A percentile compares a stretch with the other conserved stretches of the same genome.
Conservation (phyloP, 2,888 invertebrate species). For the Thyatira batis region DNA sequence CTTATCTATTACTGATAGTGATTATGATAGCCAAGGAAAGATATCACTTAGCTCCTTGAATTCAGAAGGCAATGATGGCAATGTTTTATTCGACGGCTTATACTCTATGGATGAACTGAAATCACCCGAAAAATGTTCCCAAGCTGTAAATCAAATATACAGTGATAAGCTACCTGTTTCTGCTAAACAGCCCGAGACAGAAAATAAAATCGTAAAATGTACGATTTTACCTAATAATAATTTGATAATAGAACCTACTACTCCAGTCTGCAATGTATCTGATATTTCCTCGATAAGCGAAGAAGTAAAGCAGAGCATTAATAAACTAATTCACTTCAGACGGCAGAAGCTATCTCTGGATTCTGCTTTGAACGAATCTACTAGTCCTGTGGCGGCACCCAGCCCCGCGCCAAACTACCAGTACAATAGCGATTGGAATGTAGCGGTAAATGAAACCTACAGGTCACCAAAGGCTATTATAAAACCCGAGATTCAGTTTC, state of each 20-base stretch:
- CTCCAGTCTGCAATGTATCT: background rate
- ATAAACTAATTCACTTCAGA: conserved; percentile 57
- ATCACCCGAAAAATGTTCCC: conserved; percentile 39
- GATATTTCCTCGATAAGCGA: conserved; percentile 25
- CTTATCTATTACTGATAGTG: conserved; percentile 43
- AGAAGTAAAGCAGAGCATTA: conserved; percentile 53
- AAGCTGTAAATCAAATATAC: conserved; percentile 2
- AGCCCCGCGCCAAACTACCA: background rate
- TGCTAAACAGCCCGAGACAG: conserved; percentile 9
- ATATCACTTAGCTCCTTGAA: conserved; percentile 43
- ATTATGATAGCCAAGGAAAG: conserved; percentile 60
- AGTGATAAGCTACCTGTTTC: conserved; percentile 7
- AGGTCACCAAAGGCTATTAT: conserved; percentile 21
- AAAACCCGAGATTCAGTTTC: conserved; percentile 21
- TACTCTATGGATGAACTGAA: conserved; percentile 64
- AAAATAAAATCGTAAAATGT: conserved; percentile 6
- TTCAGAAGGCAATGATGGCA: conserved; percentile 44
- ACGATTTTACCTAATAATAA: background rate
- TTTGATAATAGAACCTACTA: background rate
- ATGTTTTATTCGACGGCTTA: conserved; percentile 57
- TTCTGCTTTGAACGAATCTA: background rate
- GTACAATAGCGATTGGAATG: background rate
- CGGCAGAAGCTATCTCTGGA: conserved; percentile 34
- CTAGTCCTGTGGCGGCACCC: background rate
- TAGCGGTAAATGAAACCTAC: background rate